Evolutionary conservation across 2,888 invertebrate genomes (phyloP), one percentile per base, ranked within the genome.

Genomic region (Acronicta aceris): DNA sequence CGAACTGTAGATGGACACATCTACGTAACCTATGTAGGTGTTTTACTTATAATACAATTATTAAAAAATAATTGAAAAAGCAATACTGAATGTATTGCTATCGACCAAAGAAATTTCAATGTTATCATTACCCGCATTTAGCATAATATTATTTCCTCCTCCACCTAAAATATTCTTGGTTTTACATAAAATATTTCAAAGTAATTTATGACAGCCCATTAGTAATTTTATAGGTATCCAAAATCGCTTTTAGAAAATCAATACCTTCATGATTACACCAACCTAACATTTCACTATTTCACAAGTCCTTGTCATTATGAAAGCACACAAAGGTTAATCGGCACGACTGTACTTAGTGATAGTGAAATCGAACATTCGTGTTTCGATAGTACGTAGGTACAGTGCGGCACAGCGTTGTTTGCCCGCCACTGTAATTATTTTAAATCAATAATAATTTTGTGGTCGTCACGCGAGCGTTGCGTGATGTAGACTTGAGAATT

Each of bases 381-480:
- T 62, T 52, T 21, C 42, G 27, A 15, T 38, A 49, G 40, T 62
- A 50, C 52, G 10, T 52, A 42, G 62, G 70, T 62, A 66, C 62
- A 65, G 53, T 55, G 13, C 40, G 58, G 55, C 69, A 67, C 62
- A 63, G 47, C 46, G 40, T 38, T 83, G 78, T 82, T 83, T 82
- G 70, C 63, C 70, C 68, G 45, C 70, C 57, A 64, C 78, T 76
- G 80, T 87, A 86, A 89, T 89, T 88, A 89, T 88, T 87, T 84
- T 80, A 82, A 88, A 89, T 89, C 89, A 87, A 89, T 89, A 89
- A 85, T 81, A 83, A 88, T 89, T 88, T 86, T 47, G 81, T 77
- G 71, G 65, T 16, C 58, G 74, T 73, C 89, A 89, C 88, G 89
- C 89, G 71, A 89, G 5, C 57, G 8, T 84, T 76, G 87, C 89